phyloP scores from a whole-genome alignment of 2,888 invertebrate genomes.

The Drosophila lacicola region DNA sequence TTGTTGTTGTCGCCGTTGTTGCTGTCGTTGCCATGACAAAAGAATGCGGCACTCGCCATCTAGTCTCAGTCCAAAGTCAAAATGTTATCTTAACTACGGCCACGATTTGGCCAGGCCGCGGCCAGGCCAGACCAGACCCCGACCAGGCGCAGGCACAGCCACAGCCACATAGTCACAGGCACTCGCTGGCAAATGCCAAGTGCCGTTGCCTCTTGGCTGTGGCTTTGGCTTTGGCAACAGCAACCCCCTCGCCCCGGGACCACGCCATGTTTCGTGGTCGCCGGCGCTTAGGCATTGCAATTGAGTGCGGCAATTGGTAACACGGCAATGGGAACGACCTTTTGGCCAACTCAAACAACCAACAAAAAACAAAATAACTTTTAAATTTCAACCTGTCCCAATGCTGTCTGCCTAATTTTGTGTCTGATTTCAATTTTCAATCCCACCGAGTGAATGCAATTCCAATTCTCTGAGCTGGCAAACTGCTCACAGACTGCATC shows the following conservation, averaged over 20 bases:
- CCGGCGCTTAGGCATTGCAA: conserved; percentile 66
- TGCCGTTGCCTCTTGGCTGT: conserved; percentile 62
- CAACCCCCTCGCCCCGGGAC: neutral
- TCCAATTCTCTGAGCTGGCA: conserved; percentile 59
- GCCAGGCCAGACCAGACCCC: conserved; percentile 21
- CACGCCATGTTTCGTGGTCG: conserved; percentile 51
- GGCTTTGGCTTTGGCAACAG: conserved; percentile 15
- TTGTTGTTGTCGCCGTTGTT: conserved; percentile 38
- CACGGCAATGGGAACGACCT: conserved; percentile 61
- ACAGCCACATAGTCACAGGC: neutral
- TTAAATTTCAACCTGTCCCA: conserved; percentile 63
- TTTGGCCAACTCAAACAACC: conserved; percentile 33
- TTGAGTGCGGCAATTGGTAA: conserved; percentile 60
- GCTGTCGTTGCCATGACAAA: conserved; percentile 77
- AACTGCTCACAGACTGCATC: conserved; percentile 28
- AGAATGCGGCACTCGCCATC: conserved; percentile 81
- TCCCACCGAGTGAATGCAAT: conserved; percentile 35
- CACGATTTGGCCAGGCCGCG: conserved; percentile 68
- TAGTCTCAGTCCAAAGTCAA: conserved; percentile 75
- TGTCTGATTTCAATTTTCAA: conserved; percentile 72
- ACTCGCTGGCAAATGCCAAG: conserved; percentile 64
- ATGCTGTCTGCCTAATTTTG: conserved; percentile 64
- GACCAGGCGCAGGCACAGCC: conserved; percentile 18
- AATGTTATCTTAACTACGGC: conserved; percentile 76
- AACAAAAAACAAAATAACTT: conserved; percentile 15